Percentiles rank a stretch among this genome's conserved stretches.
Conservation (phyloP, 2,113 vertebrate species). For the Catharus minimus region DNA sequence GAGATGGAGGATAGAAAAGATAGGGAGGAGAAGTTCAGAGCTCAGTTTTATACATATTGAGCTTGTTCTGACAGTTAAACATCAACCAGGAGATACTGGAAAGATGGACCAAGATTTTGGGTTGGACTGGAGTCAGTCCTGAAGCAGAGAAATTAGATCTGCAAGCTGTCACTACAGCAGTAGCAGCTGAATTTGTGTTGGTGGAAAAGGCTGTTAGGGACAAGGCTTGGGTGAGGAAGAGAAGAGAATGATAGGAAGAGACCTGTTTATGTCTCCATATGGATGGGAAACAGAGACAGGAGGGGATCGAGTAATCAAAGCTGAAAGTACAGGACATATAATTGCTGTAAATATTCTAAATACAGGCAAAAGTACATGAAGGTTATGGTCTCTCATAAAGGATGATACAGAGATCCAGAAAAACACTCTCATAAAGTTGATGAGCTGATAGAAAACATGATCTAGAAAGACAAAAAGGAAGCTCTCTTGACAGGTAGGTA, state of each 20-base stretch:
- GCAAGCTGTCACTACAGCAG: conserved; percentile 1
- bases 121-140: background rate
- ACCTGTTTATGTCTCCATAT: background rate
- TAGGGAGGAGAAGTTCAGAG: background rate
- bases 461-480: background rate
- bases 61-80: background rate
- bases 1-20: background rate
- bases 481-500: background rate
- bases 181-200: conserved; percentile 1
- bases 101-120: background rate
- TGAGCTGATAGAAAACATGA: background rate
- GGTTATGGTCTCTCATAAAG: background rate
- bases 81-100: background rate
- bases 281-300: background rate
- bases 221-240: background rate
- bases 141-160: background rate
- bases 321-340: background rate
- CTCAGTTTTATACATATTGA: background rate
- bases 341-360: background rate
- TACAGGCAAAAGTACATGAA: background rate
- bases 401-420: background rate
- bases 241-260: background rate
- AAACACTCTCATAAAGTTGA: background rate
- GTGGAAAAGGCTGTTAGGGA: background rate
- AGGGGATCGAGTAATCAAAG: background rate